These are phyloP conservation scores for Chaetoderma sp. DNA, from an alignment of 2,888 invertebrate species.

Conservation along the genomic window DNA sequence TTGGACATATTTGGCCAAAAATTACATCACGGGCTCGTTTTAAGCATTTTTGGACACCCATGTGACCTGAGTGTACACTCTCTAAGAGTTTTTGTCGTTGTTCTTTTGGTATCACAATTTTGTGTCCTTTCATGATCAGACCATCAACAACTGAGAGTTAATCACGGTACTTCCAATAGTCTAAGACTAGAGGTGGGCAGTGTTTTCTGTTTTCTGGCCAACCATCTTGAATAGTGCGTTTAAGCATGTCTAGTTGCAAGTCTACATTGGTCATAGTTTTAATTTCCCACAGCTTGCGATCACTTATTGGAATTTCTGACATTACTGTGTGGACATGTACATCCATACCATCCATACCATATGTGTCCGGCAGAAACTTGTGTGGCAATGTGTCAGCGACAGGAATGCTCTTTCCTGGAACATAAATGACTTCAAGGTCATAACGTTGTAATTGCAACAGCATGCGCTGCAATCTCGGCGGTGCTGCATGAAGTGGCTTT, in stretches of 20 bases:
- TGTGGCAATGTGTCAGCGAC: no score
- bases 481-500: conserved; percentile 19
- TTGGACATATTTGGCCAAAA: no score
- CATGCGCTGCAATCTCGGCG: conserved; percentile 22
- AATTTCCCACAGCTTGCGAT: no score
- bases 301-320: no score
- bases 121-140: conserved; percentile 30
- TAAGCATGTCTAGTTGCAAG: conserved; percentile 15
- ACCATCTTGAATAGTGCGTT: conserved; percentile 9
- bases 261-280: conserved; percentile 4
- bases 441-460: conserved; percentile 26
- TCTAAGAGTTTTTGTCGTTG: conserved; percentile 13
- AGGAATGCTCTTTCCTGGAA: no score
- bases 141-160: conserved; percentile 25
- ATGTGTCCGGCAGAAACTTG: no score
- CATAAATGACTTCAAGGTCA: conserved; percentile 12
- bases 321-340: no score
- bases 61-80: conserved; percentile 21
- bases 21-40: no score
- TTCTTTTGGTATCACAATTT: conserved; percentile 16
- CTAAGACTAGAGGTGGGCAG: conserved; percentile 4
- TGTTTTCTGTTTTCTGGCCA: conserved; percentile 18
- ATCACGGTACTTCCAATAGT: conserved; percentile 26
- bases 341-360: no score
- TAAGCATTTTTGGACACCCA: no score